phyloP scores from a whole-genome alignment of 2,888 invertebrate species.

The Tolmerus cingulatus region DNA sequence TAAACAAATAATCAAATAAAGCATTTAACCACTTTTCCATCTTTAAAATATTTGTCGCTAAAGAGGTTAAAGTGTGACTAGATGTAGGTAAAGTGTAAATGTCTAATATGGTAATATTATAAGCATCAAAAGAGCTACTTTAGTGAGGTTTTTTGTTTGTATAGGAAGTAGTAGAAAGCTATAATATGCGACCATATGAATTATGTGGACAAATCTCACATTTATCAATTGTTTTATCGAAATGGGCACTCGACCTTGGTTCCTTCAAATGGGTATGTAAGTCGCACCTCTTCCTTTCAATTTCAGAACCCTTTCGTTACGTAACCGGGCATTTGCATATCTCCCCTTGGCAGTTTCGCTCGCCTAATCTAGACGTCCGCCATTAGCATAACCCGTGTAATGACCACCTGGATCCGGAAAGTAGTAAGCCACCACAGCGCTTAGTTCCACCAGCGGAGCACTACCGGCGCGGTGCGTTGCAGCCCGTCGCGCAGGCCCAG shows the following conservation, averaged over 20 bases:
- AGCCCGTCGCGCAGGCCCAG: neutral
- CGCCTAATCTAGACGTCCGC: neutral
- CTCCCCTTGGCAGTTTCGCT: neutral
- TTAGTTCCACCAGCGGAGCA: slow-evolving; percentile 19
- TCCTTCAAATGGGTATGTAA: neutral
- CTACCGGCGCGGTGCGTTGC: neutral
- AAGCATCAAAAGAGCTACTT: too few relatives aligned
- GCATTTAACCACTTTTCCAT: too few relatives aligned
- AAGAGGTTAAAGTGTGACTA: too few relatives aligned
- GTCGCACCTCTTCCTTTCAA: neutral
- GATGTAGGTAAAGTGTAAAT: too few relatives aligned
- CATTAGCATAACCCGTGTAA: slow-evolving; percentile 9
- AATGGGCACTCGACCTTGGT: neutral
- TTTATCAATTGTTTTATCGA: neutral
- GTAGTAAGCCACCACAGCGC: neutral
- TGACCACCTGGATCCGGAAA: neutral
- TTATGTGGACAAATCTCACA: neutral
- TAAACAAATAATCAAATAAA: too few relatives aligned
- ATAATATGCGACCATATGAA: too few relatives aligned
- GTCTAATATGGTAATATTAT: too few relatives aligned
- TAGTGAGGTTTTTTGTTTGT: too few relatives aligned
- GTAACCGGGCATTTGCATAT: neutral
- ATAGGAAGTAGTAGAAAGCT: too few relatives aligned
- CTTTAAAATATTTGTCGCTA: too few relatives aligned
- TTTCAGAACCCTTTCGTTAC: slow-evolving; percentile 7